A percentile compares a stretch with the other conserved stretches of the same genome.
Conservation (phyloP, 2,797 vertebrate genomes). For the Propithecus deckenii region DNA sequence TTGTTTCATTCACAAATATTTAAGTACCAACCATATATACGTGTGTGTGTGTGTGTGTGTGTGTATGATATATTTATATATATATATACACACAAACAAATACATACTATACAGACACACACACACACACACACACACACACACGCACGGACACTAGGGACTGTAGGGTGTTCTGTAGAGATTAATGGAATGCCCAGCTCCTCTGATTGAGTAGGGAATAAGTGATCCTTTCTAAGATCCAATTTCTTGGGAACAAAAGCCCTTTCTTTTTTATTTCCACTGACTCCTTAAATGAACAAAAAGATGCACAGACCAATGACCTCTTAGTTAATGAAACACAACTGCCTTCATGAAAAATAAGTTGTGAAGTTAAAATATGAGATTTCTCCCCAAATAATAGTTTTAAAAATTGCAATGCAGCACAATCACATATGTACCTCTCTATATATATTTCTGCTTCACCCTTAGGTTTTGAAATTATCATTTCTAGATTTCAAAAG, state of each 20-base stretch:
- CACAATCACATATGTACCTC: neutral
- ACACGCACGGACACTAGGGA: neutral
- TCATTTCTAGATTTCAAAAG: conserved; percentile 6
- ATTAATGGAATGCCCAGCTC: neutral
- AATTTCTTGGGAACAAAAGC: neutral
- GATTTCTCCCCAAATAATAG: neutral
- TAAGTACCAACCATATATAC: neutral
- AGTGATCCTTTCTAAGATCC: neutral
- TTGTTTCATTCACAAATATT: neutral
- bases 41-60: neutral
- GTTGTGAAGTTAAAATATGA: neutral
- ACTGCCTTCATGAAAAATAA: neutral
- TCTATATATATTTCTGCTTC: neutral
- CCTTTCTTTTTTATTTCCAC: neutral
- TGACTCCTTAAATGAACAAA: neutral
- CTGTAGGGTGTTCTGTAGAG: neutral
- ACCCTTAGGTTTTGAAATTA: neutral
- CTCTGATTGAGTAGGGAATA: neutral
- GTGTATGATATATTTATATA: too few relatives aligned
- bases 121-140: too few relatives aligned
- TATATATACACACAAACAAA: too few relatives aligned
- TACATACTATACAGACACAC: too few relatives aligned
- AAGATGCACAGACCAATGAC: neutral
- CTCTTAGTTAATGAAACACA: neutral
- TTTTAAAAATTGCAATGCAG: neutral